Evolutionary conservation across 2,888 invertebrate species (phyloP).

Genomic region (Caenorhabditis japonica): DNA sequence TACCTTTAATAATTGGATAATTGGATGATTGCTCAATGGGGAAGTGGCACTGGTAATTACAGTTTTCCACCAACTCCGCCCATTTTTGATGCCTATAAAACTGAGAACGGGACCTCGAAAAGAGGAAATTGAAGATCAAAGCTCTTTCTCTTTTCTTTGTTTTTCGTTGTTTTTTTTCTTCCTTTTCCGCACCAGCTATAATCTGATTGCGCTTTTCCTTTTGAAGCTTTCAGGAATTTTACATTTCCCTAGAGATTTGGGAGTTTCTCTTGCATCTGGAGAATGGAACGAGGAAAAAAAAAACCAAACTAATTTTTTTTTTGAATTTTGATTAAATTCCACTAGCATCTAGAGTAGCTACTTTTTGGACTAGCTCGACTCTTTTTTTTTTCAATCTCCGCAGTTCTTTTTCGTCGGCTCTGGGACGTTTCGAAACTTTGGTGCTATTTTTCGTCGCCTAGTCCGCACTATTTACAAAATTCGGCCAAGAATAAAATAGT

Average conservation of each 20-base stretch:
- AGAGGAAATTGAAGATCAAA: constrained; percentile 4
- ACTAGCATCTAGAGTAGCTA: too few species aligned
- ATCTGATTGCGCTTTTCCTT: constrained; percentile 44
- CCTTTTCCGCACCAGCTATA: constrained; percentile 23
- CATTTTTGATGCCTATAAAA: constrained; percentile 8
- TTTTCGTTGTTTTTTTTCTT: constrained; percentile 14
- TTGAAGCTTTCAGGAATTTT: constrained; percentile 16
- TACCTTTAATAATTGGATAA: constrained; percentile 4
- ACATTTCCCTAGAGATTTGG: neutral
- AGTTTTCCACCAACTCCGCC: constrained; percentile 13
- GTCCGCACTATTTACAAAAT: too few species aligned
- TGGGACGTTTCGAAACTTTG: too few species aligned
- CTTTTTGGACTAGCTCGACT: too few species aligned
- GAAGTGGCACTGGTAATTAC: neutral
- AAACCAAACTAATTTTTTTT: too few species aligned
- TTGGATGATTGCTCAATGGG: constrained; percentile 9
- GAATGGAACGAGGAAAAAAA: too few species aligned
- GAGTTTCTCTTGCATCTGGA: too few species aligned
- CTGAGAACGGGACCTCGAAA: constrained; percentile 9
- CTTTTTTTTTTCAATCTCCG: too few species aligned
- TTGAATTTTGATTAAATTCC: too few species aligned
- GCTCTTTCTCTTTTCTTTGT: constrained; percentile 12
- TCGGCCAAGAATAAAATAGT: too few species aligned
- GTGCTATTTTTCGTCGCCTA: too few species aligned
- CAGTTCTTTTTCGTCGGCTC: too few species aligned